Evolutionary conservation across 1,140 invertebrate species (phyloP), one percentile per base, ranked within the genome.

Genomic region (Hesperophylax magnus): DNA sequence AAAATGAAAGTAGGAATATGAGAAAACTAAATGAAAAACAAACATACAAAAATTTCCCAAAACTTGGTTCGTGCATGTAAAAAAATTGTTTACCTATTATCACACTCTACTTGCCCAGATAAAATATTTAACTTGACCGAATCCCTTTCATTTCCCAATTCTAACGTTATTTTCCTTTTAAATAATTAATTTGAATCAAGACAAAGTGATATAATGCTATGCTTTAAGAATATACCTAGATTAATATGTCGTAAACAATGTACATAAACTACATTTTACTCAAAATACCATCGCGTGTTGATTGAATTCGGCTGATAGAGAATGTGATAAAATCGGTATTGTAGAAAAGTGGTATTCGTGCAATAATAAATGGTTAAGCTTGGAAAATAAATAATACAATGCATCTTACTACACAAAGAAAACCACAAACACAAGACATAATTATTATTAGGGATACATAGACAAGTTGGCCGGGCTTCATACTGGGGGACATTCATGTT

Each of bases 301-400:
- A 47, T 47, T 47, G 39, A 47, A 47, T 47, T 47, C 14, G 39
- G 39, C 39, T 2, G 39, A 47, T 2, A 27, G 20, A 69, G 65
- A 69, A 52, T 69, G 65, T 52, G 65, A 69, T 52, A 52, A 69
- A 67, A 67, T n/a, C 31, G 22, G 17, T 67, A 31, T 15, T 67
- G 63, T 47, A 47, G 39, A 61, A 67, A 67, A 69, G 39, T 69
- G 39, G 24, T 34, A 15, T 39, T 39, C 65, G 34, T 69, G 65
- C 65, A 34, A 47, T 18, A 20, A 20, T 61, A 24, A 61, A 61
- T 18, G 58, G 24, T 14, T 61, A 61, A 61, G 22, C 63, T 27
- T n/a, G 15, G 24, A 52, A 18, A 39, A 69, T 47, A 69, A 65
- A 47, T 47, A 69, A 69, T n/a, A 69, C 65, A 69, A 69, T 47